Base-by-base conservation (phyloP, 2,888 invertebrate genomes). In the Cephalotes varians region DNA sequence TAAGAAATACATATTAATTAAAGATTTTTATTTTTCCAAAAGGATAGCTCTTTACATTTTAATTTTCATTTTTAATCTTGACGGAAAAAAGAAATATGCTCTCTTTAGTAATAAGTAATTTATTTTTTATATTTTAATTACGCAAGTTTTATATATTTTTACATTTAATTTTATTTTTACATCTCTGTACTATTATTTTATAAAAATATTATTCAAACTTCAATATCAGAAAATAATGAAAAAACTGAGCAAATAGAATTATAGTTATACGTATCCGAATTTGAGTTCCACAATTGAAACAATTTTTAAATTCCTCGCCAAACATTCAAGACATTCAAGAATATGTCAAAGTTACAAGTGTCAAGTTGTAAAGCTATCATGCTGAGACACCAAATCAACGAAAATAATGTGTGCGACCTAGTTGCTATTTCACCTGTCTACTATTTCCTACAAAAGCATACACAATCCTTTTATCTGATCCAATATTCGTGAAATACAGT, bases 341-440 rank as follows among this genome's bases (percentile, higher is more conserved):
- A 56, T 28, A 72, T 44, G 34, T 56, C 25, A 49, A 44, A 76
- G 64, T 37, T 62, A 15, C 25, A 56, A 64, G 18, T 62, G 40
- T 44, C 80, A 80, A 31, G n/a, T 5, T 47, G n/a, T 58, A 69
- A 77, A 44, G 25, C 44, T 72, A 77, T 76, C 60, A 73, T 82
- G 60, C 74, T 86, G 81, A 76, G 49, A 64, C 47, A 54, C 31
- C 44, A 73, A 85, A 79, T 83, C 88, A 83, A 82, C 84, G 83
- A 79, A 56, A 82, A 85, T 88, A 89, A 87, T 88, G 67, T 81
- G 47, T 71, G 62, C 77, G 87, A 88, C 87, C 90, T 40, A 88
- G 80, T 90, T 89, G 65, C 65, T 72, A 73, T 49, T 37, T 34
- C 28, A 44, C 69, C 18, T 65, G 37, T 40, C 28, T 47, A 56